phyloP scores from a whole-genome alignment of 1,140 invertebrate species.

The Uloborus diversus region DNA sequence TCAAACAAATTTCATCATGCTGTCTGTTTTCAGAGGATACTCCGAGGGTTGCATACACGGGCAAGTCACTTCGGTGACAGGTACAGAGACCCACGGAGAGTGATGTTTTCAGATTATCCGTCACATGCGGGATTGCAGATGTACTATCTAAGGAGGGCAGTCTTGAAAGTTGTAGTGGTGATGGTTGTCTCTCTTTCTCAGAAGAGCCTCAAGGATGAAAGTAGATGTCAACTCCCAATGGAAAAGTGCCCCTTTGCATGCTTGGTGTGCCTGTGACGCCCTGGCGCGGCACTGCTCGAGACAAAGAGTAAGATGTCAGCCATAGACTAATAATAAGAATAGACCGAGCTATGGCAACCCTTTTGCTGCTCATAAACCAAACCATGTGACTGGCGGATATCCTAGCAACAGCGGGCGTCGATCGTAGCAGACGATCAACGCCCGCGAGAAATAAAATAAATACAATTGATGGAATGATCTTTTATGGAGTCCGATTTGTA shows the following conservation, averaged over 20 bases:
- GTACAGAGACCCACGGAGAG: too few species aligned
- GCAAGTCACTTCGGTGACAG: too few species aligned
- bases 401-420: too few species aligned
- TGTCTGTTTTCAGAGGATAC: not conserved
- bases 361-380: too few species aligned
- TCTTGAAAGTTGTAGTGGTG: not conserved
- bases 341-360: too few species aligned
- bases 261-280: not conserved
- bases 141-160: not conserved
- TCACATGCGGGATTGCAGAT: not conserved
- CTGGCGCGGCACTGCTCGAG: not conserved
- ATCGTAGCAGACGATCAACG: too few species aligned
- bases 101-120: too few species aligned
- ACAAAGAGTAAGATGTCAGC: not conserved
- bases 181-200: not conserved
- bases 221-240: not conserved
- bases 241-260: not conserved
- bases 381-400: too few species aligned
- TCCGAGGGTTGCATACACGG: not conserved
- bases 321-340: too few species aligned
- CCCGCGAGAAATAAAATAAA: too few species aligned
- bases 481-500: too few species aligned
- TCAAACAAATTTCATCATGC: not conserved
- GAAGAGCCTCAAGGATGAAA: not conserved
- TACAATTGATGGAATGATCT: too few species aligned